Base-by-base conservation (phyloP, 2,113 vertebrate genomes). In the Crotalus tigris region DNA sequence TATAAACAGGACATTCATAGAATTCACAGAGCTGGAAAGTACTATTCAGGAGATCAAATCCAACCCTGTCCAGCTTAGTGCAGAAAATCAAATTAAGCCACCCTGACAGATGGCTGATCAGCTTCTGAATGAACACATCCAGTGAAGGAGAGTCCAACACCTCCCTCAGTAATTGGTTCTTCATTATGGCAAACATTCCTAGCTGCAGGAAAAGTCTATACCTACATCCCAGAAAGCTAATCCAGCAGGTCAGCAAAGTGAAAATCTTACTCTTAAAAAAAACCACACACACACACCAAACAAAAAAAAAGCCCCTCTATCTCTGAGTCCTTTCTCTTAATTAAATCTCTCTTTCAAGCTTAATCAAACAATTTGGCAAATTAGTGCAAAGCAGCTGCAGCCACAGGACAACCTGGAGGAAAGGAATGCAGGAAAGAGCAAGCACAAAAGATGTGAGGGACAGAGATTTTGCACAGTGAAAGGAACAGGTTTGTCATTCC, bases 281-380 rank as follows among this genome's bases (percentile, higher is more conserved):
- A 39, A n/a, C n/a, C n/a, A n/a, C n/a, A 51, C 49, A 8, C 49
- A 1, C 0, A 51, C 39, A 51, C 49, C 49, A 51, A 51, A 8
- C 8, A 51, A 51, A 51, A 4, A 85, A 10, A 33, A 19, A 1
- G 44, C 49, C 49, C 8, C 49, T 51, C 29, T 13, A 6, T 15
- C 61, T 53, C 85, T 33, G 15, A 85, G 23, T 85, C 11, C 29
- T 54, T 81, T 39, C 11, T 53, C 17, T 87, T 87, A 64, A 92
- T 87, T 92, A 61, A 87, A 53, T 24, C 17, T 87, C 39, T 86
- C 91, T 87, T 64, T 92, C 57, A 92, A 92, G 91, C 91, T 87
- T 64, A 92, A 87, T 87, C 58, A 92, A 88, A 92, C 11, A 49
- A 88, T 88, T 88, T 69, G 58, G 86, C 86, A 92, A 69, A 92